Conservation (phyloP, 2,797 vertebrate species). For the Pseudochromis fuscus region DNA sequence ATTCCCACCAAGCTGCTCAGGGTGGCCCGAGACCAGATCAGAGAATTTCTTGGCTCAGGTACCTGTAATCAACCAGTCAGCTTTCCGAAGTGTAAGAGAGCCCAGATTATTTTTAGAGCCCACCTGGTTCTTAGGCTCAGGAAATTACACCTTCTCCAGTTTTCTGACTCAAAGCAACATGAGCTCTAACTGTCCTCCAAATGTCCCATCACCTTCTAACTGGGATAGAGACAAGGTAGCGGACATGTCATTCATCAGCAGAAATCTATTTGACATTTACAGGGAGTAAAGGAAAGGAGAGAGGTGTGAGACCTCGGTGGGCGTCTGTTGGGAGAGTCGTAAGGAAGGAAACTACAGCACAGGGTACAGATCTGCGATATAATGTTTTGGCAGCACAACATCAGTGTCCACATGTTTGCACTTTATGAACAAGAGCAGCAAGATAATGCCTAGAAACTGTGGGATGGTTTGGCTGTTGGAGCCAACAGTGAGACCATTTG, state of each 20-base stretch:
- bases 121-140: slow-evolving; percentile 59
- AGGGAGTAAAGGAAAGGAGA: slow-evolving; percentile 21
- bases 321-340: slow-evolving; percentile 20
- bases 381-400: slow-evolving; percentile 51
- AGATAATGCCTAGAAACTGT: slow-evolving; percentile 34
- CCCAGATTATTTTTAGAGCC: slow-evolving; percentile 68
- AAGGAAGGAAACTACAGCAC: slow-evolving; percentile 12
- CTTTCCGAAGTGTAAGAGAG: slow-evolving; percentile 56
- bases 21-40: slow-evolving; percentile 50
- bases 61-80: slow-evolving; percentile 65
- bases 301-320: slow-evolving; percentile 41
- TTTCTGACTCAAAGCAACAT: slow-evolving; percentile 64
- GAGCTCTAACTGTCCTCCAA: slow-evolving; percentile 61
- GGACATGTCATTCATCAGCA: slow-evolving; percentile 47
- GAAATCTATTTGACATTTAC: slow-evolving; percentile 53
- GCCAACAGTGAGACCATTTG: slow-evolving; percentile 39
- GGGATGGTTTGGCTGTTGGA: slow-evolving; percentile 20
- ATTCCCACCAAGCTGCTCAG: slow-evolving; percentile 22
- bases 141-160: slow-evolving; percentile 75
- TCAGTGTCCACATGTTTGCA: slow-evolving; percentile 40
- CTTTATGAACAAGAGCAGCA: slow-evolving; percentile 28
- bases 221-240: slow-evolving; percentile 51
- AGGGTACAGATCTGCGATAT: slow-evolving; percentile 41
- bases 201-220: slow-evolving; percentile 54
- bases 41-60: slow-evolving; percentile 56